Conservation (phyloP, 2,113 vertebrate species). For the Cynopterus brachyotis region DNA sequence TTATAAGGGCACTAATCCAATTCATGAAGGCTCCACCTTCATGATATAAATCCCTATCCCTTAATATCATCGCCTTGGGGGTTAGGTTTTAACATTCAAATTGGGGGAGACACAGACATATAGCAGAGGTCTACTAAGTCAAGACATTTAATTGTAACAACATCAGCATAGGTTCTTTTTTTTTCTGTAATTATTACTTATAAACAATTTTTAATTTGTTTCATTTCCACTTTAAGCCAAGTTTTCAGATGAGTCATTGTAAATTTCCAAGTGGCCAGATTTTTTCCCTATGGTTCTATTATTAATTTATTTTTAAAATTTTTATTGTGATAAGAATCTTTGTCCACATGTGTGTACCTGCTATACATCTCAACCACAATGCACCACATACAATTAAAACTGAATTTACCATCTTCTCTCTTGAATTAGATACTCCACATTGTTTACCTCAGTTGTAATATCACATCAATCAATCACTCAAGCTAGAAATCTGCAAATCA, state of each 20-base stretch:
- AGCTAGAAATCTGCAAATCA: constrained; percentile 5
- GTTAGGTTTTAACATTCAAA: background rate
- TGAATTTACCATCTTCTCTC: background rate
- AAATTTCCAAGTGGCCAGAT: background rate
- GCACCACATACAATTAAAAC: constrained; percentile 19
- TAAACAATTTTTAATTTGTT: background rate
- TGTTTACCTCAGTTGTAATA: constrained; percentile 10
- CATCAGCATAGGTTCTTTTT: background rate
- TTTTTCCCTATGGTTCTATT: background rate
- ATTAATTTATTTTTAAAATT: background rate
- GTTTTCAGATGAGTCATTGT: background rate
- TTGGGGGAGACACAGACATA: background rate
- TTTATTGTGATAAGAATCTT: background rate
- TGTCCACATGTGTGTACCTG: background rate
- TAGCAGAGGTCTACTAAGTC: background rate
- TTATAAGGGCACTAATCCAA: background rate
- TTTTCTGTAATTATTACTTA: background rate
- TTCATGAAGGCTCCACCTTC: background rate
- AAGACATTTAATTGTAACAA: constrained; percentile 20
- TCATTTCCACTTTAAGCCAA: background rate
- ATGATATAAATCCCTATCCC: background rate
- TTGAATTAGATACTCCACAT: background rate
- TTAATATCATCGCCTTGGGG: background rate
- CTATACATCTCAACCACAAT: background rate
- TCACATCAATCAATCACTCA: background rate